Base-by-base conservation (phyloP, 2,888 invertebrate species). In the Himalopsyche anomala region DNA sequence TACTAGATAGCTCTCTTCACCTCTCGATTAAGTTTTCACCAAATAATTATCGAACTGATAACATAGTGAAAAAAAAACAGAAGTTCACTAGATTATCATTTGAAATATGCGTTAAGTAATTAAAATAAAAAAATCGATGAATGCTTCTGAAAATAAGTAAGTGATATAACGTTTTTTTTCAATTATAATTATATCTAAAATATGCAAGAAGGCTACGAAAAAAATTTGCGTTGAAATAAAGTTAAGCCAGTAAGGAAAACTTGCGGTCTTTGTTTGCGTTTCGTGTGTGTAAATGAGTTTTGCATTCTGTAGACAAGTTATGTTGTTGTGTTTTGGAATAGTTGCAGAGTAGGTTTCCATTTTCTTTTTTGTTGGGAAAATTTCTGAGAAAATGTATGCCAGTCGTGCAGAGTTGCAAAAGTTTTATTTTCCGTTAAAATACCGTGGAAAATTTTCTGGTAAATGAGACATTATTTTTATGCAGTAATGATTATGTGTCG, bases 281-380 rank as follows among this genome's bases (percentile, higher is more conserved):
- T 74, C 74, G 74, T 15, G 74, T 74, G 74, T 74, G 74, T 74
- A 74, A 74, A 74, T 74, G 74, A 74, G 74, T 74, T 74, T 38
- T 74, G 74, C 74, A 74, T 74, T 74, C 74, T 74, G 74, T 36
- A 36, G 74, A 74, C 74, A 74, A 74, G 74, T 74, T 74, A 74
- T 74, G 74, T 74, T 74, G 74, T 74, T 74, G 74, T 74, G 38
- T 74, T 74, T 36, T 74, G 74, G 15, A 74, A 74, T 74, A 74
- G 28, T 74, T 74, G 12, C 3, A 15, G 74, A 74, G 38, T 38
- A 38, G 19, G 74, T 38, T 36, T 36, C 12, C 28, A 5, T 36
- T 28, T 74, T 12, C 36, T 74, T 74, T 74, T 74, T 74, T 74
- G 74, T 38, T 74, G 11, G 36, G 5, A 36, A 74, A 74, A 36